phyloP scores from a whole-genome alignment of 2,797 vertebrate species.

The Lacerta viridis region DNA sequence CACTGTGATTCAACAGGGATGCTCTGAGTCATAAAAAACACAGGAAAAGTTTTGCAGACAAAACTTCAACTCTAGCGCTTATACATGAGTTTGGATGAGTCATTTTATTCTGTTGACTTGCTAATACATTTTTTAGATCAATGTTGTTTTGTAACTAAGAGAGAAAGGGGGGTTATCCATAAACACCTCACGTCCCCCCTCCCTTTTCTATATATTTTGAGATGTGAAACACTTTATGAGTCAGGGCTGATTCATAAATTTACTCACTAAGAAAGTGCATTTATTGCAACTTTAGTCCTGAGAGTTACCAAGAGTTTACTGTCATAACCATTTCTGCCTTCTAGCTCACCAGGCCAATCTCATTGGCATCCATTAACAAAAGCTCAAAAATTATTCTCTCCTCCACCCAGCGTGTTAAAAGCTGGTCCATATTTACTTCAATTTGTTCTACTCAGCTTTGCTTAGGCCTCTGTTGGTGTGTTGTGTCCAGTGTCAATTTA shows the following conservation, averaged over 20 bases:
- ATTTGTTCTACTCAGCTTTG: background rate
- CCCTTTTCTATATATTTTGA: constrained; percentile 25
- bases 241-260: constrained; percentile 45
- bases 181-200: background rate
- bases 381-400: background rate
- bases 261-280: background rate
- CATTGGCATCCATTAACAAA: background rate
- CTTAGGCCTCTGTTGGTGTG: background rate
- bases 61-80: background rate
- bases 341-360: background rate
- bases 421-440: background rate
- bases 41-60: constrained; percentile 4
- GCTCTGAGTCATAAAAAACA: constrained; percentile 11
- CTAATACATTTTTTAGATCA: constrained; percentile 27
- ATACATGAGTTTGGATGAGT: constrained; percentile 11
- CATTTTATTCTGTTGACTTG: constrained; percentile 8
- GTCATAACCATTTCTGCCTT: background rate
- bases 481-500: background rate
- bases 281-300: constrained; percentile 9
- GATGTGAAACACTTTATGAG: constrained; percentile 31
- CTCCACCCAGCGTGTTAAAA: background rate
- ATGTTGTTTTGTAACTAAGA: background rate
- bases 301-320: background rate
- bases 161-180: constrained; percentile 20
- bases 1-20: background rate